Conservation (phyloP, 1,140 invertebrate genomes). For the Microvelia longipes region DNA sequence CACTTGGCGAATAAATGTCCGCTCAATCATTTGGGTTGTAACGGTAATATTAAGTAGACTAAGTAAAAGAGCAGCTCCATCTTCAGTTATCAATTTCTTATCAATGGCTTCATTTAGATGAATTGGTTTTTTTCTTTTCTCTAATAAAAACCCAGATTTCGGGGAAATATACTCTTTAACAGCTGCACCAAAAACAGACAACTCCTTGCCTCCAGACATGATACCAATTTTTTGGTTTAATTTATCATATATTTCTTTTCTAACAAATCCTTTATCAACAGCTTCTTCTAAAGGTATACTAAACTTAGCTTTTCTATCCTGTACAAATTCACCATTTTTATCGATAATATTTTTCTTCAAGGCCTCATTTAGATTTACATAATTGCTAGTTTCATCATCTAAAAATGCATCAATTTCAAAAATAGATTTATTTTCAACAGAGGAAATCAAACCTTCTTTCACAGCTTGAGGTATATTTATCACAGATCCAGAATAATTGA, state of each 20-base stretch:
- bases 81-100: slow-evolving; percentile 62
- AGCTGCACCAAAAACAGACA: slow-evolving; percentile 72
- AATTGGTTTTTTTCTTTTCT: slow-evolving; percentile 57
- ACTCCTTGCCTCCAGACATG: slow-evolving; percentile 48
- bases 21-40: slow-evolving; percentile 67
- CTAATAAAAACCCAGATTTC: slow-evolving; percentile 66
- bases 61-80: slow-evolving; percentile 68
- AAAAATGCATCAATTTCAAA: slow-evolving; percentile 85
- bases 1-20: slow-evolving; percentile 44
- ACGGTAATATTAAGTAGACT: slow-evolving; percentile 69
- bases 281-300: slow-evolving; percentile 47
- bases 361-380: slow-evolving; percentile 74
- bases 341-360: slow-evolving; percentile 61
- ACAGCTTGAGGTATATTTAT: slow-evolving; percentile 49
- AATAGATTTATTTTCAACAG: slow-evolving; percentile 70
- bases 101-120: slow-evolving; percentile 73
- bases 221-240: slow-evolving; percentile 66
- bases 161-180: slow-evolving; percentile 67
- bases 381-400: slow-evolving; percentile 59
- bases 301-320: slow-evolving; percentile 51
- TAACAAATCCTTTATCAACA: slow-evolving; percentile 25
- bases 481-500: neutral
- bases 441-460: slow-evolving; percentile 70
- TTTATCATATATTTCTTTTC: slow-evolving; percentile 68
- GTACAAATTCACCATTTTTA: slow-evolving; percentile 49